A percentile compares a stretch with the other conserved stretches of the same genome.
Conservation (phyloP, 2,797 vertebrate species). For the Labeo calbasu region DNA sequence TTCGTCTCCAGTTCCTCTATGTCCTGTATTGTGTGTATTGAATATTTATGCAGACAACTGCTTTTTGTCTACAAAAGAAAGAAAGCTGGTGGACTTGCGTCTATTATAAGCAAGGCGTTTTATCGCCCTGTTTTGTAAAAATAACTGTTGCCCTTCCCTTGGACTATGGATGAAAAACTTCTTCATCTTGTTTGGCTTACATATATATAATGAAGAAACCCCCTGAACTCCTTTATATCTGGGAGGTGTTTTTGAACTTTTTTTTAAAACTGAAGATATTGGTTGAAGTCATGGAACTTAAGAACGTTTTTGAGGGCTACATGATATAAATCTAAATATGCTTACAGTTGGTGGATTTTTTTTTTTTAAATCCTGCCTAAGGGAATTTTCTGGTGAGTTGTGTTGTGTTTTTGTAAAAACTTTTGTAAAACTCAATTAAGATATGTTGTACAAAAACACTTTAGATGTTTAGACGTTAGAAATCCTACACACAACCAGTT, state of each 20-base stretch:
- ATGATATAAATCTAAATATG: not conserved
- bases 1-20: not conserved
- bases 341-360: too few species aligned
- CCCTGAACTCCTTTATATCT: not conserved
- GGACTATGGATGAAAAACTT: conserved; percentile 8
- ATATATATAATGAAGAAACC: not conserved
- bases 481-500: not conserved
- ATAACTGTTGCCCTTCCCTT: not conserved
- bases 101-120: not conserved
- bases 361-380: not conserved
- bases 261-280: not conserved
- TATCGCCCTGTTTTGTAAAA: not conserved
- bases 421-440: not conserved
- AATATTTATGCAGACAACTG: not conserved
- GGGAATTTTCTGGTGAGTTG: not conserved
- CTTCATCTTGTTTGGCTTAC: not conserved
- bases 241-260: not conserved
- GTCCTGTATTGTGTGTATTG: not conserved
- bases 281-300: not conserved
- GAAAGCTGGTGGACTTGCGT: not conserved
- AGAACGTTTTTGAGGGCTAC: not conserved
- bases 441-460: not conserved
- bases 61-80: not conserved
- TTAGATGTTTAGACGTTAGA: not conserved
- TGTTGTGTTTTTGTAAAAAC: not conserved